phyloP scores from a whole-genome alignment of 2,888 invertebrate genomes.

The Xylophagus ater region DNA sequence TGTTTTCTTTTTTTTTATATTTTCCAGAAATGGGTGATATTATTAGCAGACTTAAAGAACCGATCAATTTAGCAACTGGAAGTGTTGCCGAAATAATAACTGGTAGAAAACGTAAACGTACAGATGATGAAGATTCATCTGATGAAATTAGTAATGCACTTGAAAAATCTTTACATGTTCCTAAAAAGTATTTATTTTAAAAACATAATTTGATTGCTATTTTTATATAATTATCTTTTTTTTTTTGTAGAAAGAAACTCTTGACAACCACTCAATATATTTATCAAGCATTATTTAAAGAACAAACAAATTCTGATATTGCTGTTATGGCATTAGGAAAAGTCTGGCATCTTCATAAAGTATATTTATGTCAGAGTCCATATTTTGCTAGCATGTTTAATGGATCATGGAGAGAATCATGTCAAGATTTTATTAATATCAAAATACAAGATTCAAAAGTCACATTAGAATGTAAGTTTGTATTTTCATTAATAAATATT shows the following conservation, averaged over 20 bases:
- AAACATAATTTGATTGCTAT: neutral
- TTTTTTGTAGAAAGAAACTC: constrained; percentile 45
- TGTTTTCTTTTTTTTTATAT: neutral
- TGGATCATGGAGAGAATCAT: constrained; percentile 64
- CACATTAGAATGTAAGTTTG: constrained; percentile 49
- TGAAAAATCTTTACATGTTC: constrained; percentile 47
- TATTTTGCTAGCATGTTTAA: constrained; percentile 74
- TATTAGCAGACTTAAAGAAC: constrained; percentile 32
- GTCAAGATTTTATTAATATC: constrained; percentile 52
- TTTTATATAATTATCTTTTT: constrained; percentile 1
- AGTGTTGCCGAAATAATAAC: constrained; percentile 40
- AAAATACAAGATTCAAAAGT: constrained; percentile 62
- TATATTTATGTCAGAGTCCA: constrained; percentile 68
- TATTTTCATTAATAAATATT: no score
- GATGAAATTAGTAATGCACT: constrained; percentile 44
- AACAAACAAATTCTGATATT: constrained; percentile 65
- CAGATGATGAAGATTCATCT: constrained; percentile 31
- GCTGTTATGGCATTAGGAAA: constrained; percentile 57
- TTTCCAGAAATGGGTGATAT: constrained; percentile 38
- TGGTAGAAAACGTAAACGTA: constrained; percentile 46
- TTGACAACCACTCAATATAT: constrained; percentile 66
- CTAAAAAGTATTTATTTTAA: constrained; percentile 44
- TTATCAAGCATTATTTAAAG: constrained; percentile 61
- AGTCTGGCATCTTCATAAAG: constrained; percentile 64
- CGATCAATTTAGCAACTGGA: constrained; percentile 33